phyloP scores from a whole-genome alignment of 2,797 vertebrate genomes.

The Tauraco hartlaubi region DNA sequence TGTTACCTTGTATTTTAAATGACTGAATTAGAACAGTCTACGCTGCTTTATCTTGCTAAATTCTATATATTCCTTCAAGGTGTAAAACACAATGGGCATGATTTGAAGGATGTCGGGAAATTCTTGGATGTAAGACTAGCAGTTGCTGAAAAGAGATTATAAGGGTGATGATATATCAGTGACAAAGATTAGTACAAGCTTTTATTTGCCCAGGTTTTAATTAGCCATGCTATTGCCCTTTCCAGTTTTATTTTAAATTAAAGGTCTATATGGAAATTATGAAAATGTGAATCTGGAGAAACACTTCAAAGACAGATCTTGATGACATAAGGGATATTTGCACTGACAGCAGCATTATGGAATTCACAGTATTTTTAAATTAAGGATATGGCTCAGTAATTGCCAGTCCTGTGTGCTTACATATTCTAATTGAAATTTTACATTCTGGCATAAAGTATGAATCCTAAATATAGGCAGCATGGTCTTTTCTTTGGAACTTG shows the following conservation, averaged over 20 bases:
- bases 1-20: background rate
- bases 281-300: slow-evolving; percentile 15
- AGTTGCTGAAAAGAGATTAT: background rate
- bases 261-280: background rate
- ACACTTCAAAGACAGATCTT: slow-evolving; percentile 8
- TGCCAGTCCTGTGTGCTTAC: background rate
- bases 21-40: background rate
- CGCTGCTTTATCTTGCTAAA: background rate
- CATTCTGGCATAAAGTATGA: background rate
- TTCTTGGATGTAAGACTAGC: background rate
- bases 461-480: background rate
- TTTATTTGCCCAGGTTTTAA: slow-evolving; percentile 7
- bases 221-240: background rate
- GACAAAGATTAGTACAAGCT: background rate
- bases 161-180: background rate
- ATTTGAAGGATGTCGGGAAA: slow-evolving; percentile 8
- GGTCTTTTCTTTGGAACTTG: slow-evolving; percentile 15
- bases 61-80: background rate
- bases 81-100: background rate
- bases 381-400: slow-evolving; percentile 33
- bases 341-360: slow-evolving; percentile 2
- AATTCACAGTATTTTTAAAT: slow-evolving; percentile 42
- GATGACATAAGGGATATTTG: slow-evolving; percentile 34
- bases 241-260: slow-evolving; percentile 11
- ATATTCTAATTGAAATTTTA: slow-evolving; percentile 32